Evolutionary conservation across 2,797 vertebrate genomes (phyloP).

Genomic region (Notolabrus celidotus): DNA sequence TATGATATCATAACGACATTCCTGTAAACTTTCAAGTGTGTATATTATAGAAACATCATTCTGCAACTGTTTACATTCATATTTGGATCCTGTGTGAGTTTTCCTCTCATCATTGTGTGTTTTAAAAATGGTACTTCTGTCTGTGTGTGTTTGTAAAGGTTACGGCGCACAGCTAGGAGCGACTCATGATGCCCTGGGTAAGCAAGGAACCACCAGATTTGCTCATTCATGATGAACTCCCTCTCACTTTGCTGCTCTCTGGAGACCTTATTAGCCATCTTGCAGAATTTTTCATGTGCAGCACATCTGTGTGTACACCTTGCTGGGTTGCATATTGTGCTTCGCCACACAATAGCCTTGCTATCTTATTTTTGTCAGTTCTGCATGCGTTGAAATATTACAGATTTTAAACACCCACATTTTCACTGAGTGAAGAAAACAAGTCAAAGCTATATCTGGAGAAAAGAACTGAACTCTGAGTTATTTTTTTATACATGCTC

Average conservation of each 20-base stretch:
- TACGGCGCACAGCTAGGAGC: conserved; percentile 72
- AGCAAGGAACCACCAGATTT: conserved; percentile 29
- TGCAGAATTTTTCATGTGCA: conserved; percentile 7
- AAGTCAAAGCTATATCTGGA: no score
- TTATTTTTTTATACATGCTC: no score
- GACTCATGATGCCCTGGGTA: conserved; percentile 75
- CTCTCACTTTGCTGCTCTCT: conserved; percentile 2
- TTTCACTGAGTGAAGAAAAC: no score
- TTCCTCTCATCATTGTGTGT: neutral
- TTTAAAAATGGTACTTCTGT: conserved; percentile 19
- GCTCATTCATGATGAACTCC: conserved; percentile 23
- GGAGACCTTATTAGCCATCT: conserved; percentile 1
- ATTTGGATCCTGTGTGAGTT: no score
- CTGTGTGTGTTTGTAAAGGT: conserved; percentile 67
- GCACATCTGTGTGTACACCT: neutral
- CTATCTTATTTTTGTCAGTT: no score
- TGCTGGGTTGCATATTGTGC: no score
- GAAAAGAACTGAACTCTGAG: no score
- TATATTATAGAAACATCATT: neutral
- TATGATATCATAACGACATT: no score
- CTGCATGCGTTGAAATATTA: no score
- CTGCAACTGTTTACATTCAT: neutral
- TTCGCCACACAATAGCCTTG: no score
- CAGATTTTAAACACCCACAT: no score
- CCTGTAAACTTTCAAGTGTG: neutral